Conservation (phyloP, 2,113 vertebrate genomes). For the Upupa epops region DNA sequence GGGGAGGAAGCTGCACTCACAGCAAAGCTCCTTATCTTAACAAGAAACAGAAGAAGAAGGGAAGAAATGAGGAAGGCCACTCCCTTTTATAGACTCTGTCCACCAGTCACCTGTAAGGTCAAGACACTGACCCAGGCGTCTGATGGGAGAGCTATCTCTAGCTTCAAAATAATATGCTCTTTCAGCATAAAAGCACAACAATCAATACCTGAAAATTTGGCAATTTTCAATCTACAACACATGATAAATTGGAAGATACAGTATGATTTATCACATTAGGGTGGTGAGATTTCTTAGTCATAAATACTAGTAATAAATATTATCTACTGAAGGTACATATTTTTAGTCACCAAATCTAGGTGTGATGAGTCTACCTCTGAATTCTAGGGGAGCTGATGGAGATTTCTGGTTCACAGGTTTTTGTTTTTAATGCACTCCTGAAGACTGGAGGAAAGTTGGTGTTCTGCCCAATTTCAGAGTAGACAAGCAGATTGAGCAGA, state of each 20-base stretch:
- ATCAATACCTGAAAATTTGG: too few species aligned
- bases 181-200: too few species aligned
- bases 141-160: too few species aligned
- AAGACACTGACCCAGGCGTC: too few species aligned
- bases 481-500: slow-evolving; percentile 50
- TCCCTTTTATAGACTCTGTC: too few species aligned
- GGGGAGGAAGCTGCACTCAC: too few species aligned
- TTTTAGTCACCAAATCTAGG: neutral
- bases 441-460: slow-evolving; percentile 11
- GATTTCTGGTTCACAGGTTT: neutral
- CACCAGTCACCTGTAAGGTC: too few species aligned
- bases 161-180: too few species aligned
- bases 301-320: neutral
- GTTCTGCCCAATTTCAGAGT: slow-evolving; percentile 43
- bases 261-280: neutral
- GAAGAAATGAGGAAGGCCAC: too few species aligned
- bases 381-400: neutral
- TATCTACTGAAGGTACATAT: neutral
- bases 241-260: neutral
- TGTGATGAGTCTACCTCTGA: neutral
- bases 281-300: neutral
- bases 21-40: too few species aligned
- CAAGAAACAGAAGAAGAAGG: too few species aligned
- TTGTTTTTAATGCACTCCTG: neutral
- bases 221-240: too few species aligned